Conservation (phyloP, 2,888 invertebrate genomes). For the Leptothorax acervorum region DNA sequence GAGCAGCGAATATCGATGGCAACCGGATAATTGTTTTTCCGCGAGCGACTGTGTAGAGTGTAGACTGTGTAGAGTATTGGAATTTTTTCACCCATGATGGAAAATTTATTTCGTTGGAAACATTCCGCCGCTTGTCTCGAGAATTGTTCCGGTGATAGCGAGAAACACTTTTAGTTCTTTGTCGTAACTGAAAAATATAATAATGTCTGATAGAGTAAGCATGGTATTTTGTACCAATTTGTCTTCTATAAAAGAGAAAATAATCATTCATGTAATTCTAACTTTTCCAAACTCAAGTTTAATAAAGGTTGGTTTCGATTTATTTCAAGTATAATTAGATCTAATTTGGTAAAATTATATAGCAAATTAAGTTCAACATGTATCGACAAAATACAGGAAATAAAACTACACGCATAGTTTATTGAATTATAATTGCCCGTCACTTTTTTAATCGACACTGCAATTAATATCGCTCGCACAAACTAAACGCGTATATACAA, state of each 20-base stretch:
- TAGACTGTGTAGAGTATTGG: slow-evolving; percentile 32
- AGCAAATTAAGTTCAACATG: not conserved
- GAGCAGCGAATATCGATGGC: slow-evolving; percentile 31
- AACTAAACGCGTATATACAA: not conserved
- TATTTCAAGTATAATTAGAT: not conserved
- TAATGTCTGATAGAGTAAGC: not conserved
- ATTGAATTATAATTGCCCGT: not conserved
- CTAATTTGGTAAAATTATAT: not conserved
- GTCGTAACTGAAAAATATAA: slow-evolving; percentile 6
- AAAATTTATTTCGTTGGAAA: slow-evolving; percentile 24
- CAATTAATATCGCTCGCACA: not conserved
- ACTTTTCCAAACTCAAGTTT: not conserved
- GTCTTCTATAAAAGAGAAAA: not conserved
- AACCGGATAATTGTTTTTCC: slow-evolving; percentile 48
- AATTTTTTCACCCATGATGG: slow-evolving; percentile 20
- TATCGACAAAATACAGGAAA: not conserved
- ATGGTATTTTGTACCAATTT: not conserved
- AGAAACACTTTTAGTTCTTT: not conserved
- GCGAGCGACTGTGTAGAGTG: slow-evolving; percentile 10
- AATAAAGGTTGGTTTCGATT: not conserved
- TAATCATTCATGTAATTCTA: not conserved
- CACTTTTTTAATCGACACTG: not conserved
- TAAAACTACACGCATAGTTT: not conserved
- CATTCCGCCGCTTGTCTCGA: slow-evolving; percentile 5
- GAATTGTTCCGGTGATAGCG: not conserved